A percentile compares a stretch with the other conserved stretches of the same genome.
Conservation (phyloP, 2,113 vertebrate species). For the Pipa parva region DNA sequence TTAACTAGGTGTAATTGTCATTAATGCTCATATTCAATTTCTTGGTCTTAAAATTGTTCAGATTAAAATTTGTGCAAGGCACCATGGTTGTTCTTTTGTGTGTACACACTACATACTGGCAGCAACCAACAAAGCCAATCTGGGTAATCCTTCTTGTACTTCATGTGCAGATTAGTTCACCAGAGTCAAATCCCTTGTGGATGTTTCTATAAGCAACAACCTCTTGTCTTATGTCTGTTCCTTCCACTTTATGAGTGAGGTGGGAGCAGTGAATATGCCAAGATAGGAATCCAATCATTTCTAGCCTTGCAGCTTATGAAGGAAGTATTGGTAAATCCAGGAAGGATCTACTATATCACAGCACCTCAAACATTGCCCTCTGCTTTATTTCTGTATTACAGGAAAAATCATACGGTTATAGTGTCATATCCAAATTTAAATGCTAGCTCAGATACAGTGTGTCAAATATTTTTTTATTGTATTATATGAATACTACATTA, state of each 20-base stretch:
- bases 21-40: background rate
- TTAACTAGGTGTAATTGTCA: conserved; percentile 27
- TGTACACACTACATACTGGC: too few species aligned
- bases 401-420: background rate
- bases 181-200: background rate
- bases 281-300: conserved; percentile 22
- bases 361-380: too few species aligned
- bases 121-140: too few species aligned
- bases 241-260: background rate
- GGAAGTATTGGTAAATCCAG: conserved; percentile 26
- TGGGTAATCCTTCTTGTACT: too few species aligned
- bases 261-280: conserved; percentile 19
- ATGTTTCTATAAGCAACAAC: conserved; percentile 14
- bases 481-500: too few species aligned
- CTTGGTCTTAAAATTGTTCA: too few species aligned
- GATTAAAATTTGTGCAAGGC: too few species aligned
- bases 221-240: background rate
- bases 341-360: conserved; percentile 35
- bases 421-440: background rate
- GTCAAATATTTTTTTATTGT: too few species aligned
- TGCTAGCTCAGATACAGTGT: too few species aligned
- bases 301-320: conserved; percentile 29
- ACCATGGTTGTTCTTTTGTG: too few species aligned
- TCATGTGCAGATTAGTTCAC: too few species aligned
- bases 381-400: background rate